Evolutionary conservation across 2,888 invertebrate species (phyloP), one percentile per base, ranked within the genome.

Genomic region (Rhaphigaster nebulosa): DNA sequence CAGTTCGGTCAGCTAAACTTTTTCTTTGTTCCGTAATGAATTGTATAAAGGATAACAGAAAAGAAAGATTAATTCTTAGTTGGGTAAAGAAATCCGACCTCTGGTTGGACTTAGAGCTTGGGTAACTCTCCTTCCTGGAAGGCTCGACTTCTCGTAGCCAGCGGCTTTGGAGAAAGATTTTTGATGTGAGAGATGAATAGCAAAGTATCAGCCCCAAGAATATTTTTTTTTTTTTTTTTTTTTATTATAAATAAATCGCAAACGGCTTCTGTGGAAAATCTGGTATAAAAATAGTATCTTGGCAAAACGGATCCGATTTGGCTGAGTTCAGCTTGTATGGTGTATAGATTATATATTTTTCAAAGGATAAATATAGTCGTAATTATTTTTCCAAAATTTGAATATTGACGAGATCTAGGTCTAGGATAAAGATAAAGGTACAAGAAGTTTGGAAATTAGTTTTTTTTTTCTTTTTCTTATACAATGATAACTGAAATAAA

Each of bases 31-130:
- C 29, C 29, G 10, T 65, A 65, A 65, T 29, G 15, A 65, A 65
- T 29, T 65, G 15, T n/a, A n/a, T 65, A n/a, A 29, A 29, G 15
- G 65, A 26, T n/a, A 60, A 10, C n/a, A 60, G 60, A 13, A 23
- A n/a, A 60, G n/a, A 65, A 65, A 65, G 65, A 29, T 65, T 15
- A 26, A 65, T 65, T 29, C 65, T 29, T 65, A 29, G 65, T 65
- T 65, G 65, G 65, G 65, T 65, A 65, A 65, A 65, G 65, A 65
- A 65, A 65, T 65, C n/a, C 29, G 65, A 65, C 15, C 65, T n/a
- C 65, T 29, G 29, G n/a, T 65, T 29, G 65, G 29, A 29, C 65
- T 26, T 29, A 65, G 26, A 29, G 29, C 29, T 65, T 65, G 29
- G 65, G 5, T 65, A 65, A 65, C 65, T 65, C 65, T 13, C 5